Conservation (phyloP, 2,888 invertebrate species). For the Polylopha cassiicola region DNA sequence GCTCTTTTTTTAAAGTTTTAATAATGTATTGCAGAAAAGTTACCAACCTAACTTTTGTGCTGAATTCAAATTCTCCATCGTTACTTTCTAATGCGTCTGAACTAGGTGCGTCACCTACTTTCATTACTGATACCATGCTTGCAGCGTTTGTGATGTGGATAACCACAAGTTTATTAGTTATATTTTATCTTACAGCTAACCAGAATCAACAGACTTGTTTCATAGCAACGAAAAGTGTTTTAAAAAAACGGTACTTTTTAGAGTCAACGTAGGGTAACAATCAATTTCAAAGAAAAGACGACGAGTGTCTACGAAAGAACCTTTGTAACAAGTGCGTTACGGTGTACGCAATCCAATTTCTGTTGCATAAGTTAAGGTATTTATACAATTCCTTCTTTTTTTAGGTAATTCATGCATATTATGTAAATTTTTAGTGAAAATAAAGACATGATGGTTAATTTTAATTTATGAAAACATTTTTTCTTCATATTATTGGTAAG, state of each 20-base stretch:
- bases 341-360: no score
- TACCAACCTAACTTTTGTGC: constrained; percentile 31
- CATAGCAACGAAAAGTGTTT: constrained; percentile 13
- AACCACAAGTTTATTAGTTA: no score
- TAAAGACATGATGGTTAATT: no score
- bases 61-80: constrained; percentile 18
- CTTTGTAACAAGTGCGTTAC: neutral
- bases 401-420: no score
- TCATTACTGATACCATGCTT: constrained; percentile 21
- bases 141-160: no score
- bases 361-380: no score
- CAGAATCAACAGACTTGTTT: neutral
- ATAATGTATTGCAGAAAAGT: constrained; percentile 5
- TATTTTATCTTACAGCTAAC: neutral
- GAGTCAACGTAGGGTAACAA: neutral
- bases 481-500: no score
- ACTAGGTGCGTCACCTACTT: constrained; percentile 16
- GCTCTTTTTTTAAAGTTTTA: no score
- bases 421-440: no score
- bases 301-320: neutral
- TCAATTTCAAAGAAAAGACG: neutral
- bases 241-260: constrained; percentile 7
- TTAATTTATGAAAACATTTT: no score
- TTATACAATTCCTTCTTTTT: no score
- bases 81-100: constrained; percentile 20